A percentile compares a stretch with the other conserved stretches of the same genome.
Conservation (phyloP, 2,888 invertebrate species). For the Aleiodes alternator region DNA sequence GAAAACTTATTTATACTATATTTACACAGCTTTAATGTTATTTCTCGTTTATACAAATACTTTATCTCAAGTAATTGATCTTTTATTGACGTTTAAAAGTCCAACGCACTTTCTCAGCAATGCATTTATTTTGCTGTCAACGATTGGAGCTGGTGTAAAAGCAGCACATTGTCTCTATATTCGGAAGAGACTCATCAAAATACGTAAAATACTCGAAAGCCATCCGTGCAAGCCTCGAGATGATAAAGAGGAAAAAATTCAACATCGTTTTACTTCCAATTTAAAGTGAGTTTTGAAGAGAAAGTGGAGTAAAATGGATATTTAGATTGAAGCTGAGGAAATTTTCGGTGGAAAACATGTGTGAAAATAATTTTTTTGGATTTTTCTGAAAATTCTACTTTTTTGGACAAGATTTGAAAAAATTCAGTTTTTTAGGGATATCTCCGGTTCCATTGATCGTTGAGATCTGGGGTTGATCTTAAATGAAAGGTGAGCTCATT, state of each 20-base stretch:
- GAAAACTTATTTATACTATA: constrained; percentile 10
- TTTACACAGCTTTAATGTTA: constrained; percentile 20
- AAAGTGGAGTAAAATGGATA: too few relatives aligned
- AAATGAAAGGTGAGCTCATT: too few relatives aligned
- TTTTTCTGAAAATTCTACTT: too few relatives aligned
- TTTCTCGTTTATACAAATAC: constrained; percentile 27
- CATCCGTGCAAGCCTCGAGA: constrained; percentile 24
- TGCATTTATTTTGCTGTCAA: constrained; percentile 28
- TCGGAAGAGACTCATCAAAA: background rate
- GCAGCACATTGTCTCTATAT: constrained; percentile 12
- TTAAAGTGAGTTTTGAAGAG: constrained; percentile 1
- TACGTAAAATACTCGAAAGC: background rate
- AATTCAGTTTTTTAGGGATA: too few relatives aligned
- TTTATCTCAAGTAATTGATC: constrained; percentile 29
- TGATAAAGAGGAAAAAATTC: background rate
- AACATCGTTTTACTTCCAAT: background rate
- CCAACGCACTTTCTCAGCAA: constrained; percentile 19
- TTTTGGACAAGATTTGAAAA: too few relatives aligned
- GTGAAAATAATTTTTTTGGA: too few relatives aligned
- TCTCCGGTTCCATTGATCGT: too few relatives aligned
- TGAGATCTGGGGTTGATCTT: too few relatives aligned
- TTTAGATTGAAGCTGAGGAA: too few relatives aligned
- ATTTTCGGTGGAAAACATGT: too few relatives aligned
- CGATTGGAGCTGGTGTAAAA: constrained; percentile 15
- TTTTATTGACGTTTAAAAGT: constrained; percentile 8